phyloP scores from a whole-genome alignment of 1,140 invertebrate species.

The Megathymus violae region DNA sequence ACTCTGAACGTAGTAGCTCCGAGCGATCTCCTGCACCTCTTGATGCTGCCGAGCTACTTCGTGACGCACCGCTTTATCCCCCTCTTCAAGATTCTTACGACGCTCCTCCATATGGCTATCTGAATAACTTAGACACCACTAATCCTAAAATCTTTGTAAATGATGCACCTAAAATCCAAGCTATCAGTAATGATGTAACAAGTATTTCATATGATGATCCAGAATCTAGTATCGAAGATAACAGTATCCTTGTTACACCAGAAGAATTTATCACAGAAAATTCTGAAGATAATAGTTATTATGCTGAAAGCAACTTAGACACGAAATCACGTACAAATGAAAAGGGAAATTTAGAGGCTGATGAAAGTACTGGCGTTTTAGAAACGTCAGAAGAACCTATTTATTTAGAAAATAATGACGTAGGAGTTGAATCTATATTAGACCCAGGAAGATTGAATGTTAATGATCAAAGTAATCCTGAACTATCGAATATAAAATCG shows the following conservation, averaged over 20 bases:
- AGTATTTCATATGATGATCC: constrained; percentile 37
- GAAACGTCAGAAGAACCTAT: constrained; percentile 35
- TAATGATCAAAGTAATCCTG: constrained; percentile 1
- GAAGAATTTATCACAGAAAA: constrained; percentile 32
- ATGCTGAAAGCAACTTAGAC: constrained; percentile 34
- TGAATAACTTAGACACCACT: constrained; percentile 18
- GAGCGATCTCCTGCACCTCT: constrained; percentile 52
- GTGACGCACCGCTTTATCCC: constrained; percentile 72
- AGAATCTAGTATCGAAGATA: constrained; percentile 48
- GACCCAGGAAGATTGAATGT: constrained; percentile 5
- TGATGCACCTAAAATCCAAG: constrained; percentile 26
- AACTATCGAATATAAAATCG: constrained; percentile 18
- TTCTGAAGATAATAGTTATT: constrained; percentile 31
- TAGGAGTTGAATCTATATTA: constrained; percentile 17
- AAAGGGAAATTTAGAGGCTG: constrained; percentile 37
- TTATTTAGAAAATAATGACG: constrained; percentile 28
- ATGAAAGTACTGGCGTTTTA: constrained; percentile 29
- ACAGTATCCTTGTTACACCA: constrained; percentile 43
- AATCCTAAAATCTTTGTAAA: constrained; percentile 10
- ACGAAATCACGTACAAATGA: constrained; percentile 31
- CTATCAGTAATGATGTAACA: constrained; percentile 30
- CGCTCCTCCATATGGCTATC: constrained; percentile 25
- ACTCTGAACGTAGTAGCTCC: constrained; percentile 58
- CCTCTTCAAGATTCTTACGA: constrained; percentile 54
- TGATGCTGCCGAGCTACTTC: constrained; percentile 60